Evolutionary conservation across 2,797 vertebrate species (phyloP).

Genomic region (Ctenosaura bakeri): DNA sequence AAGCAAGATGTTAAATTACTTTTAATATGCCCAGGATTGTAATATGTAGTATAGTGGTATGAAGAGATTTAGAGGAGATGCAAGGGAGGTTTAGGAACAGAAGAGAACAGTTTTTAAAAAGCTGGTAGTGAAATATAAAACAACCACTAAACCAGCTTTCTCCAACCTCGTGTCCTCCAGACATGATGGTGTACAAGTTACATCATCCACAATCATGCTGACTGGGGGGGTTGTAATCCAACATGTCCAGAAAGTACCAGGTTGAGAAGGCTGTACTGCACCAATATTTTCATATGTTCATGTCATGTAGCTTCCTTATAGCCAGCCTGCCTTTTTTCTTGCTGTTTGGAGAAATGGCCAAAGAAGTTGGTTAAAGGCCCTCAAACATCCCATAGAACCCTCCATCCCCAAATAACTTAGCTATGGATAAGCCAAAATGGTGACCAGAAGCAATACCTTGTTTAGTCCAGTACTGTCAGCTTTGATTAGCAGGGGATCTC

Average conservation of each 20-base stretch:
- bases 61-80: constrained; percentile 42
- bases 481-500: too few relatives aligned
- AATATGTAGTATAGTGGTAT: constrained; percentile 47
- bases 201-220: neutral
- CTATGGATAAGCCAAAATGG: too few relatives aligned
- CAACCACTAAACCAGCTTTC: neutral
- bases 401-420: too few relatives aligned
- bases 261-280: too few relatives aligned
- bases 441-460: too few relatives aligned
- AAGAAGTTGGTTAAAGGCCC: too few relatives aligned
- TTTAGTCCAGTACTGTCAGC: too few relatives aligned
- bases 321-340: neutral
- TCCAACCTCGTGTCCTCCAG: neutral
- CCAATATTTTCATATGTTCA: constrained; percentile 16
- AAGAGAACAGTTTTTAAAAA: constrained; percentile 54
- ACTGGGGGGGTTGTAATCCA: neutral
- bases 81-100: constrained; percentile 48
- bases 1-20: constrained; percentile 69
- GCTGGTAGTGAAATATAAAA: constrained; percentile 49
- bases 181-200: neutral
- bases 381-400: too few relatives aligned
- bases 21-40: constrained; percentile 61
- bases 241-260: neutral
- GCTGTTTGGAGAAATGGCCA: neutral
- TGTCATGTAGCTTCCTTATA: neutral